Evolutionary conservation across 2,888 invertebrate species (phyloP).

Genomic region (Norana najaformis): DNA sequence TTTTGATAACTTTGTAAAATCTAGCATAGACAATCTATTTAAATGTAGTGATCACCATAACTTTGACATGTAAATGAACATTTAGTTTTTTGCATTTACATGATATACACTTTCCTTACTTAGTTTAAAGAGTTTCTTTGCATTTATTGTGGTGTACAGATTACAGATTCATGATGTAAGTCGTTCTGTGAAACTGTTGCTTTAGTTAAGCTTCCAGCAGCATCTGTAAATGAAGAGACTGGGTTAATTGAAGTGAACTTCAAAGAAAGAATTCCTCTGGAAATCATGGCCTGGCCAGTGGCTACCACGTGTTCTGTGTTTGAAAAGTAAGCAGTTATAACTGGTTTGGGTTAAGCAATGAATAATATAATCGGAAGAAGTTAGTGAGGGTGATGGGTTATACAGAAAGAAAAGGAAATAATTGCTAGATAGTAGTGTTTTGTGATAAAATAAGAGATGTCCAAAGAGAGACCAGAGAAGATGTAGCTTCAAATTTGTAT

Average conservation of each 20-base stretch:
- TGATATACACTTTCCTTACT: background rate
- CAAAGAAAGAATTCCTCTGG: conserved; percentile 66
- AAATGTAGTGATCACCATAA: background rate
- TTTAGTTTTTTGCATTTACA: background rate
- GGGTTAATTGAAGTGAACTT: conserved; percentile 71
- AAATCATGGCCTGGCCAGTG: conserved; percentile 68
- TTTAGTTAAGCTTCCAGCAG: conserved; percentile 73
- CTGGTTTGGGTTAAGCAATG: background rate
- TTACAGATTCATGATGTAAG: background rate
- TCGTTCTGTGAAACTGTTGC: conserved; percentile 44
- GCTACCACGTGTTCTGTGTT: conserved; percentile 78
- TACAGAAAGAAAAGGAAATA: background rate
- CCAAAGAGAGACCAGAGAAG: background rate
- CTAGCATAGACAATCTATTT: background rate
- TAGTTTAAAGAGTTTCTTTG: background rate
- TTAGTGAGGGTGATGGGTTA: background rate
- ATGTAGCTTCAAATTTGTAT: too few species aligned
- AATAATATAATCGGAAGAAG: background rate
- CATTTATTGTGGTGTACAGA: background rate
- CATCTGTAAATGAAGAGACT: conserved; percentile 73
- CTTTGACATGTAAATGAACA: conserved; percentile 1
- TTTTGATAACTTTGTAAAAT: background rate
- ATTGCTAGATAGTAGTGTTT: background rate
- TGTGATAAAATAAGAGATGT: background rate
- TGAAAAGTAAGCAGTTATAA: conserved; percentile 68